These are phyloP conservation scores for Pseudochaenichthys georgianus DNA, from an alignment of 2,797 vertebrate species.

Conservation along the genomic window DNA sequence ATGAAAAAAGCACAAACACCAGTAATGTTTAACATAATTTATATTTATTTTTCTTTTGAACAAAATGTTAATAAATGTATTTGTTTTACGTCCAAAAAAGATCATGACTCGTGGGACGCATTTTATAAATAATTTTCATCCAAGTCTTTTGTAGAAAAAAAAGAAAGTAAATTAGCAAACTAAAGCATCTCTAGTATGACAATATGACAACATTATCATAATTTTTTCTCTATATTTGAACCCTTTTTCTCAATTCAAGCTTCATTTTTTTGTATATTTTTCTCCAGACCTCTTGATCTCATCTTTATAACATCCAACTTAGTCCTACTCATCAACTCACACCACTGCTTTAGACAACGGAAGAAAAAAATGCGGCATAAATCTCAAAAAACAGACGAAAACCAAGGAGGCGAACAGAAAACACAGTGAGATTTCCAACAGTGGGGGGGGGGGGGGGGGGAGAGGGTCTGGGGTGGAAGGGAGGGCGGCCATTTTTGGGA, in stretches of 20 bases:
- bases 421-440: constrained; percentile 76
- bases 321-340: constrained; percentile 82
- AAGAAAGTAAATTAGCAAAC: constrained; percentile 88
- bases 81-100: constrained; percentile 89
- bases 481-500: constrained; percentile 22
- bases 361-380: constrained; percentile 76
- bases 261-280: constrained; percentile 64
- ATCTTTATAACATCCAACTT: constrained; percentile 78
- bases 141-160: constrained; percentile 90
- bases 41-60: constrained; percentile 90
- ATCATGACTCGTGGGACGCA: constrained; percentile 88
- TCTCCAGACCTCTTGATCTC: constrained; percentile 71
- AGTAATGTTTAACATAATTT: constrained; percentile 88
- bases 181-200: constrained; percentile 90
- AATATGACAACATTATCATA: constrained; percentile 87
- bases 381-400: constrained; percentile 75
- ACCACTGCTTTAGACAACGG: constrained; percentile 80
- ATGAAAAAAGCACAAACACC: constrained; percentile 63
- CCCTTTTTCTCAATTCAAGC: constrained; percentile 73
- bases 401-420: constrained; percentile 75
- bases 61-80: constrained; percentile 89
- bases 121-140: constrained; percentile 91
- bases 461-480: background rate
- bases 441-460: constrained; percentile 13
- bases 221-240: constrained; percentile 84